These are phyloP conservation scores for Struthidea cinerea DNA, from an alignment of 2,113 vertebrate species.

Conservation along the genomic window DNA sequence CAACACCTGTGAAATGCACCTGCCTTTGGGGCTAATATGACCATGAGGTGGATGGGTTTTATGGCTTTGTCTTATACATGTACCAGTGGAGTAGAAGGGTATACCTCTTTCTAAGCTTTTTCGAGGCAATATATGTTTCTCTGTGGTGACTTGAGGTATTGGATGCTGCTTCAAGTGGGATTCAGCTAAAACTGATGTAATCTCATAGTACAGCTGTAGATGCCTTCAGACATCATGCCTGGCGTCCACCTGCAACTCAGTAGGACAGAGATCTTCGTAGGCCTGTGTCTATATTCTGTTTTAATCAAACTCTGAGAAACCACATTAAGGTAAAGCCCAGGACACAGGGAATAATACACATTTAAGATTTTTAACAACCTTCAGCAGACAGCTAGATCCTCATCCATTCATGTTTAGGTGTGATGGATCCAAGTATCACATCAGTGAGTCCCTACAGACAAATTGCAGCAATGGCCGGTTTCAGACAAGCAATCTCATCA, in stretches of 20 bases:
- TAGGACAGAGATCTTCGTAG: neutral
- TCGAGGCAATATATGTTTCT: neutral
- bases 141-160: neutral
- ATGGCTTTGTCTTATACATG: neutral
- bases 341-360: neutral
- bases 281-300: neutral
- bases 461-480: neutral
- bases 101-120: neutral
- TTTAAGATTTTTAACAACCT: neutral
- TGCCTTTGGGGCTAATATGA: neutral
- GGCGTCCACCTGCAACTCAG: neutral
- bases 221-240: neutral
- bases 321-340: neutral
- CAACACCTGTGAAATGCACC: neutral
- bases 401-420: neutral
- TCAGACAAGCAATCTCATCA: neutral
- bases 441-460: neutral
- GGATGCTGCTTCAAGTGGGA: neutral
- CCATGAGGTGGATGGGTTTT: neutral
- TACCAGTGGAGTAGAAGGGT: neutral
- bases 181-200: neutral
- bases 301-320: neutral
- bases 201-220: neutral
- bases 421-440: neutral
- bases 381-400: neutral